Evolutionary conservation across 1,140 invertebrate species (phyloP), one percentile per base, ranked within the genome.

Genomic region (Drosophila nasuta): DNA sequence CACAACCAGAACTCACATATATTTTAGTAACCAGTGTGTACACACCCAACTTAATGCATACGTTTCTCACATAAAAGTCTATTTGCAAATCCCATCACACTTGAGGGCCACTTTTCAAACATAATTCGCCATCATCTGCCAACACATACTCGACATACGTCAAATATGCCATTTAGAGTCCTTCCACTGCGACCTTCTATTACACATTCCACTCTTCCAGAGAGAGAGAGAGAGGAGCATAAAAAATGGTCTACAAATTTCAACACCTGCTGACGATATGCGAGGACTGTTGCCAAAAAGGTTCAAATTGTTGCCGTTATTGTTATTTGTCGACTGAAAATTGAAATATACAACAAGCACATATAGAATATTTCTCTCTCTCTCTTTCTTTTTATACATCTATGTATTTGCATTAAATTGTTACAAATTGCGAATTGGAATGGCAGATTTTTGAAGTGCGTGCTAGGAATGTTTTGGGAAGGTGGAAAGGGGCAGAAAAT

Each of bases 171-270:
- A 64, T 64, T 71, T 71, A 56, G 51, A 57, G 68, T 35, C 59
- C 68, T 45, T 3, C 30, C 7, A 38, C 30, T 38, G 52, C 57
- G 1, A 13, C 43, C 13, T 41, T 25, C 3, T 25, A 25, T 25
- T 41, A 7, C 30, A 0, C 30, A 6, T 10, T 41, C 38, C 38
- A n/a, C 25, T n/a, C 65, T 5, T 11, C 45, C 6, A 58, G 43
- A 43, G 41, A 20, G 20, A 20, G 3, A n/a, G 17, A 58, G 43
- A 43, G 41, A 25, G 20, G 20, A 25, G 20, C 38, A 57, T 63
- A 62, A 70, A 60, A 70, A 75, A 75, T 75, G 73, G 54, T 52
- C 59, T 58, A 64, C 54, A 75, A 63, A 75, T 71, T 75, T 71
- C 59, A 52, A 20, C 73, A 75, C 73, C 73, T 75, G 73, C 52